Evolutionary conservation across 2,797 vertebrate genomes (phyloP).

Genomic region (Zalophus californianus): DNA sequence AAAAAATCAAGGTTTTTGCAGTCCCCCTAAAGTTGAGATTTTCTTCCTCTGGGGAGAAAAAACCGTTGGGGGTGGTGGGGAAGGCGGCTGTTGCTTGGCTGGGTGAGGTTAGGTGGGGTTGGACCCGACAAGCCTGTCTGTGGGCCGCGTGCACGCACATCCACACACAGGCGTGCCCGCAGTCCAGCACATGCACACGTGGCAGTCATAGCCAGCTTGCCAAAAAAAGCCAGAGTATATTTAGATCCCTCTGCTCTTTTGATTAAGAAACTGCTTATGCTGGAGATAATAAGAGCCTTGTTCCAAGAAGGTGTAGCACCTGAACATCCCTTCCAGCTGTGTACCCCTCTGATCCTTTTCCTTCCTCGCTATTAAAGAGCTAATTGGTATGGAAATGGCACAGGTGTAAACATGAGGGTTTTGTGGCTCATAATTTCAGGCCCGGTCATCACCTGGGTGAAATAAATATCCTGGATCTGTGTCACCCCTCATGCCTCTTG

Average conservation of each 20-base stretch:
- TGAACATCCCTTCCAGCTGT: constrained; percentile 77
- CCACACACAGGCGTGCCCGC: neutral
- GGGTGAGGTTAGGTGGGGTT: neutral
- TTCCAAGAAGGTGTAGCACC: constrained; percentile 75
- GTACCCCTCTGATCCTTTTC: constrained; percentile 27
- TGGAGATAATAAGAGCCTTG: constrained; percentile 83
- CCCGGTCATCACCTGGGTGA: constrained; percentile 70
- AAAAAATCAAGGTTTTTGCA: neutral
- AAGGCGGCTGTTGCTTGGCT: neutral
- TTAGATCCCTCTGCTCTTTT: constrained; percentile 80
- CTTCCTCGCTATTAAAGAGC: constrained; percentile 76
- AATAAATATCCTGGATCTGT: constrained; percentile 56
- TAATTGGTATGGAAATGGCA: constrained; percentile 77
- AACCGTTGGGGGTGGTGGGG: neutral
- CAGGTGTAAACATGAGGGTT: constrained; percentile 81
- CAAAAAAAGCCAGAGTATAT: constrained; percentile 75
- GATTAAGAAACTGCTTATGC: constrained; percentile 78
- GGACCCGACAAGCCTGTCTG: neutral
- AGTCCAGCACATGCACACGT: neutral
- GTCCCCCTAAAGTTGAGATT: neutral
- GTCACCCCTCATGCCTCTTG: constrained; percentile 49
- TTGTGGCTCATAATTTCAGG: constrained; percentile 69
- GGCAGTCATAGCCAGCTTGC: constrained; percentile 49
- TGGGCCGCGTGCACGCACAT: neutral
- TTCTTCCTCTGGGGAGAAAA: neutral